Evolutionary conservation across 1,140 invertebrate genomes (phyloP).

Genomic region (Bombus soroeensis): DNA sequence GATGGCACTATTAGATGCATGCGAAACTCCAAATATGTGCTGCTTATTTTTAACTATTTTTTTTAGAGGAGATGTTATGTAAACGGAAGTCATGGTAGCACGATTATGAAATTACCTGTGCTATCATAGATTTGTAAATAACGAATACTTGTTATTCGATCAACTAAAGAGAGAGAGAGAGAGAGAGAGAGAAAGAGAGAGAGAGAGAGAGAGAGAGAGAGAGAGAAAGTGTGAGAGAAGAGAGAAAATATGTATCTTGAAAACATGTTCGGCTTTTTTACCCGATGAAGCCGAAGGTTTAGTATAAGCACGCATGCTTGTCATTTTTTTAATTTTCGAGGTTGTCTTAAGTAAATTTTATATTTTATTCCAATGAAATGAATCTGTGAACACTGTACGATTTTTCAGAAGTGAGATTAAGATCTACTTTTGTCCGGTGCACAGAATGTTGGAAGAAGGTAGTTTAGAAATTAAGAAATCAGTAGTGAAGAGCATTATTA

Average conservation of each 20-base stretch:
- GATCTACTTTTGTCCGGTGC: background rate
- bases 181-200: background rate
- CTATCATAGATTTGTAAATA: slow-evolving; percentile 15
- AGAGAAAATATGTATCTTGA: background rate
- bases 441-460: background rate
- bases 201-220: background rate
- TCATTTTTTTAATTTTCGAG: background rate
- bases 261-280: background rate
- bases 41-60: slow-evolving; percentile 1
- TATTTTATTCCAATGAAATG: background rate
- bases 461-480: background rate
- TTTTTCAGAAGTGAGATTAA: background rate
- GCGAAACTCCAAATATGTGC: background rate
- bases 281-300: background rate
- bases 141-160: background rate
- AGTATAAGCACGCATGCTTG: background rate
- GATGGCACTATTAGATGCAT: background rate
- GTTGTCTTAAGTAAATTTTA: background rate
- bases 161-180: background rate
- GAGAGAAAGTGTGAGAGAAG: background rate
- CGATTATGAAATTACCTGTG: background rate
- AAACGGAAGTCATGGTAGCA: background rate
- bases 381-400: background rate
- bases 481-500: background rate
- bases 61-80: background rate